Evolutionary conservation across 2,888 invertebrate genomes (phyloP).

Genomic region (Herminia tarsipennalis): DNA sequence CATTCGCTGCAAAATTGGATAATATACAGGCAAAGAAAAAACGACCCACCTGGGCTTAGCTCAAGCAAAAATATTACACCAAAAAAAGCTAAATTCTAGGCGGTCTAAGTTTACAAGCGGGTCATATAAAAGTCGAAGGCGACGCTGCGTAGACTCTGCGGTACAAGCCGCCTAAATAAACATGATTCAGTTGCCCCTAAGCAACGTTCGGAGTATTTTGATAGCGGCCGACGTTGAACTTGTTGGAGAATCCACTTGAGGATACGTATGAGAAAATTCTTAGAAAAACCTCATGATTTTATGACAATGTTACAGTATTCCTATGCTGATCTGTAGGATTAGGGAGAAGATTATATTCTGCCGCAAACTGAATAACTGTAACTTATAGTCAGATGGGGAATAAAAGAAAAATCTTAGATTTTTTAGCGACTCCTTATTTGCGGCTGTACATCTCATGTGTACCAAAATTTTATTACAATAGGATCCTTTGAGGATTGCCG

Average conservation of each 20-base stretch:
- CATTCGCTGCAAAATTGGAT: slow-evolving; percentile 24
- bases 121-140: slow-evolving; percentile 36
- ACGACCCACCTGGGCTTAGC: slow-evolving; percentile 28
- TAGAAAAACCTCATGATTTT: slow-evolving; percentile 38
- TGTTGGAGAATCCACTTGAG: slow-evolving; percentile 32
- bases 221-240: slow-evolving; percentile 29
- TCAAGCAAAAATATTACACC: slow-evolving; percentile 21
- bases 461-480: background rate
- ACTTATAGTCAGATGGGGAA: slow-evolving; percentile 24
- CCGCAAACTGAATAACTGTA: slow-evolving; percentile 14
- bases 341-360: slow-evolving; percentile 31
- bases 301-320: slow-evolving; percentile 37
- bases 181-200: slow-evolving; percentile 44
- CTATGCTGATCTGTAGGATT: slow-evolving; percentile 38
- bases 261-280: slow-evolving; percentile 28
- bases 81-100: slow-evolving; percentile 30
- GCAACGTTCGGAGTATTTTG: slow-evolving; percentile 44
- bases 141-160: slow-evolving; percentile 24
- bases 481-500: background rate
- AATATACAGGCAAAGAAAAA: slow-evolving; percentile 14
- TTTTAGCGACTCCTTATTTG: background rate
- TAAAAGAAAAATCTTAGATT: slow-evolving; percentile 15
- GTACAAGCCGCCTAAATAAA: slow-evolving; percentile 44
- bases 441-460: background rate
- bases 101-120: slow-evolving; percentile 36